Evolutionary conservation across 2,113 vertebrate species (phyloP).

Genomic region (Odocoileus hemionus): DNA sequence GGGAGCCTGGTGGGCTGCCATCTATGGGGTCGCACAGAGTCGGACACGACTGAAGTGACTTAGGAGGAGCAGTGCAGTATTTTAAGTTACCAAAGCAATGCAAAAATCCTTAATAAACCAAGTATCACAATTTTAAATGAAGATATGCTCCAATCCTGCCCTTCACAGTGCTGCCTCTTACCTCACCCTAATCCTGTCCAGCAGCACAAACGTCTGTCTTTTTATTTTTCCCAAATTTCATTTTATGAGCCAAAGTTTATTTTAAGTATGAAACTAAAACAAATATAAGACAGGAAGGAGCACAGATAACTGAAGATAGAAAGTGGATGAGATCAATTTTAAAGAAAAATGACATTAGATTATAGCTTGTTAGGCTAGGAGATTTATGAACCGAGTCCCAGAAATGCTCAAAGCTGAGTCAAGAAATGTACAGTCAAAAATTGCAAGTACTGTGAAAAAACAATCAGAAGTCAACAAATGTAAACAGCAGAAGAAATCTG

Average conservation of each 20-base stretch:
- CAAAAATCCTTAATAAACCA: background rate
- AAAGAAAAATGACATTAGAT: background rate
- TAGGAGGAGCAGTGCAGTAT: background rate
- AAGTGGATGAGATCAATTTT: background rate
- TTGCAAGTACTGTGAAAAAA: background rate
- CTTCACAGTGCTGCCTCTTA: background rate
- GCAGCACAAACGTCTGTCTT: background rate
- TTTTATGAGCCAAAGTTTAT: background rate
- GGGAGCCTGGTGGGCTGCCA: no score
- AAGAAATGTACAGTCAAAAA: background rate
- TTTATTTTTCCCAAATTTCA: background rate
- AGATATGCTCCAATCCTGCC: background rate
- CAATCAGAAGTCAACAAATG: background rate
- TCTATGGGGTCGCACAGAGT: no score
- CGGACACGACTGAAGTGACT: no score
- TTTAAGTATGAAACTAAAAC: background rate
- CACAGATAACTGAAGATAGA: background rate
- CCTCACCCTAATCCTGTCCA: background rate
- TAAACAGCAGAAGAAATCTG: background rate
- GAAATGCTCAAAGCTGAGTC: background rate
- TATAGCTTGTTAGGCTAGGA: background rate
- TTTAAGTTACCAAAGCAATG: background rate
- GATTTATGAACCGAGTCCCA: background rate
- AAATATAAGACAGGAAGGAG: background rate
- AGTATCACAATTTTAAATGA: background rate